Conservation (phyloP, 2,113 vertebrate species). For the Hoplias malabaricus region DNA sequence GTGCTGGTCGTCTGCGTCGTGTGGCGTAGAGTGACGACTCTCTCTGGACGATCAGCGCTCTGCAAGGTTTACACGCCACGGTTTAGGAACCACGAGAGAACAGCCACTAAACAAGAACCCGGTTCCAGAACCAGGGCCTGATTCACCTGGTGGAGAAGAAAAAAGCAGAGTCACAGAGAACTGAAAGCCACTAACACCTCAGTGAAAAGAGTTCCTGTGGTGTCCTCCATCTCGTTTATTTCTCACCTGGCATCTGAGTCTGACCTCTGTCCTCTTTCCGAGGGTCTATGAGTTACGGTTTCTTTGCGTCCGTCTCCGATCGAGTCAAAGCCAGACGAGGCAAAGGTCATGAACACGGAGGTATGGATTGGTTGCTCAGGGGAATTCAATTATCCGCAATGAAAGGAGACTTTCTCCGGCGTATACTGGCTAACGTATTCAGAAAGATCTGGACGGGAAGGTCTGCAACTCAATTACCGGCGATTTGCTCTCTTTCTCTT, state of each 20-base stretch:
- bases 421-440: background rate
- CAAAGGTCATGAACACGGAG: background rate
- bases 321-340: background rate
- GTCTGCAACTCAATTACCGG: background rate
- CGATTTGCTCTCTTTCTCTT: background rate
- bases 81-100: too few relatives aligned
- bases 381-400: background rate
- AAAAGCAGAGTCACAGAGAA: background rate
- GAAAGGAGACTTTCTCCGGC: background rate
- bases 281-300: background rate
- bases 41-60: too few relatives aligned
- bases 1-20: too few relatives aligned
- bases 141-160: too few relatives aligned
- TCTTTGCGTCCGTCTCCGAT: background rate
- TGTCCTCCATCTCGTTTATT: background rate
- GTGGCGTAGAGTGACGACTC: too few relatives aligned
- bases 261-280: background rate
- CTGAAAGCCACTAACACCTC: background rate
- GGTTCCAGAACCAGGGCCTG: too few relatives aligned
- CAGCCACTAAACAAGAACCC: too few relatives aligned
- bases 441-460: background rate
- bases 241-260: too few relatives aligned
- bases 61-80: too few relatives aligned
- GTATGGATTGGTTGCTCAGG: background rate
- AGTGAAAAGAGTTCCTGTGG: background rate